A percentile compares a stretch with the other conserved stretches of the same genome.
Evolutionary conservation across 2,113 vertebrate species (phyloP).

Genomic region (Pseudorhombus dupliciocellatus): DNA sequence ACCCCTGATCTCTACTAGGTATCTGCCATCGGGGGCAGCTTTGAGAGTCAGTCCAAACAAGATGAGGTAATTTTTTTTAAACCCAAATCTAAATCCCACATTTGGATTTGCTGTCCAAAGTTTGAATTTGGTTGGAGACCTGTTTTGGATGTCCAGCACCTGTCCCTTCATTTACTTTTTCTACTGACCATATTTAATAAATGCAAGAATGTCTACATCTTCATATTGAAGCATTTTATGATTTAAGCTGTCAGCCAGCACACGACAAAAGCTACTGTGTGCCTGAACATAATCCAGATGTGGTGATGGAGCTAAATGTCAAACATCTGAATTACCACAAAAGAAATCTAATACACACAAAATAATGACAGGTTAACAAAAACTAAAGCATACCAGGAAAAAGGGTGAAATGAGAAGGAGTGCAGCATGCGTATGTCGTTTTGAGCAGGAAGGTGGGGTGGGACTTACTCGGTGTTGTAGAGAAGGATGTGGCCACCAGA

Average conservation of each 20-base stretch:
- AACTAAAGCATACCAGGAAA: slow-evolving; percentile 15
- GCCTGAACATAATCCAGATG: slow-evolving; percentile 14
- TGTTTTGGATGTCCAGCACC: neutral
- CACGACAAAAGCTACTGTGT: neutral
- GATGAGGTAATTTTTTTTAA: neutral
- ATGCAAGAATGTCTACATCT: neutral
- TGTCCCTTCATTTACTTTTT: neutral
- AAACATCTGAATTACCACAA: slow-evolving; percentile 29
- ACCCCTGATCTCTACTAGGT: slow-evolving; percentile 13
- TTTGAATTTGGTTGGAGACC: neutral
- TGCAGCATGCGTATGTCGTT: slow-evolving; percentile 36
- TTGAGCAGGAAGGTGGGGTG: slow-evolving; percentile 37
- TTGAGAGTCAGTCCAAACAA: slow-evolving; percentile 10
- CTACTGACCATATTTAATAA: neutral
- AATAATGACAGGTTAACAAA: slow-evolving; percentile 31
- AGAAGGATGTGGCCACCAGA: slow-evolving; percentile 88
- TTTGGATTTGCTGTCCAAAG: neutral
- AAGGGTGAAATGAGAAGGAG: slow-evolving; percentile 43
- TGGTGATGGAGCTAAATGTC: slow-evolving; percentile 27
- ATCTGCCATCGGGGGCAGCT: slow-evolving; percentile 13
- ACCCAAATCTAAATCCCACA: neutral
- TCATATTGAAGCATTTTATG: neutral
- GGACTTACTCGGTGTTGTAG: slow-evolving; percentile 88
- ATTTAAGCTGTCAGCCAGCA: neutral
- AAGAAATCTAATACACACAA: slow-evolving; percentile 29